These are phyloP conservation scores for Pseudolaguvia tuberculata DNA, from an alignment of 2,113 vertebrate genomes.

Conservation along the genomic window DNA sequence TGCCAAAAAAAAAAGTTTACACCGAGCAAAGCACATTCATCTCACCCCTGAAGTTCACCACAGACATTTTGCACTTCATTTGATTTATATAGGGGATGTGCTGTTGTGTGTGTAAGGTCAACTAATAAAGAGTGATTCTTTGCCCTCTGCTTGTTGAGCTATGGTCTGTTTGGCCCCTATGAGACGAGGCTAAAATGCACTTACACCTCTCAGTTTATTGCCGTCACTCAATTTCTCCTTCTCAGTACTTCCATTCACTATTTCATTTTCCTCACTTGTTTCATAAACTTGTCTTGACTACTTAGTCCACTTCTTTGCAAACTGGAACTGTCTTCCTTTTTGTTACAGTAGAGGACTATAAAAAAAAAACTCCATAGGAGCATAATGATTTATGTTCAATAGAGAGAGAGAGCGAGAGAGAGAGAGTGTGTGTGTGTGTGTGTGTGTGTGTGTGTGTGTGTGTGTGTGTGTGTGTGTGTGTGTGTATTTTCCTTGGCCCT, in stretches of 20 bases:
- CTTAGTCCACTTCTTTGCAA: neutral
- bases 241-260: neutral
- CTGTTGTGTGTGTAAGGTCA: neutral
- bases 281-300: conserved; percentile 4
- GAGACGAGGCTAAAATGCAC: neutral
- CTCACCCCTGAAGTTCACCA: neutral
- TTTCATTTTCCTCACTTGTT: neutral
- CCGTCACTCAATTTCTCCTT: neutral
- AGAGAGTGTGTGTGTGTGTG: too few relatives aligned
- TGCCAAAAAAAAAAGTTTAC: neutral
- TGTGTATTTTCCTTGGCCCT: neutral
- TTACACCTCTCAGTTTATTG: conserved; percentile 1
- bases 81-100: conserved; percentile 3
- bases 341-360: neutral
- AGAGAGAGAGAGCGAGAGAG: too few relatives aligned
- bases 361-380: neutral
- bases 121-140: conserved; percentile 10
- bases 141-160: conserved; percentile 22
- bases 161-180: neutral
- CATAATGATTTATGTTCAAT: conserved; percentile 9
- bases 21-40: neutral
- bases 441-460: too few relatives aligned
- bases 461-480: too few relatives aligned
- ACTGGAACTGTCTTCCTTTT: neutral
- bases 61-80: neutral